These are phyloP conservation scores for Branchellion lobata DNA, from an alignment of 2,888 invertebrate genomes.

Conservation along the genomic window DNA sequence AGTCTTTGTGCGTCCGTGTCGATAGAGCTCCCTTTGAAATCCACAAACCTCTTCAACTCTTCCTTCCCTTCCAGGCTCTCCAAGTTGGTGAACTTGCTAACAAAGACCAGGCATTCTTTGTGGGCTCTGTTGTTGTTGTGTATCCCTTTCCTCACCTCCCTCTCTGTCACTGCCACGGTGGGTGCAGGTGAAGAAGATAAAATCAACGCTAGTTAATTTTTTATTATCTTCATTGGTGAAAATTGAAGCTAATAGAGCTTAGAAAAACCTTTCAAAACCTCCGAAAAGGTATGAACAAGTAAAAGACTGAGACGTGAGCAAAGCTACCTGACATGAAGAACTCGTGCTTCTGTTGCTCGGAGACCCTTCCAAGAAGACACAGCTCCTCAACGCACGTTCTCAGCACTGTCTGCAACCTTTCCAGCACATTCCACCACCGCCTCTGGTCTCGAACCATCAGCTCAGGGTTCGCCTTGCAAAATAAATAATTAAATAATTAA, in stretches of 20 bases:
- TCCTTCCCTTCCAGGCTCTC: conserved; percentile 73
- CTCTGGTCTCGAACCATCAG: conserved; percentile 84
- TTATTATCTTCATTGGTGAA: too few species aligned
- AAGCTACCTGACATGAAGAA: conserved; percentile 99
- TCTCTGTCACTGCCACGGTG: conserved; percentile 84
- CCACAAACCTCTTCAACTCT: conserved; percentile 84
- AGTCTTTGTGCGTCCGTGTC: conserved; percentile 90
- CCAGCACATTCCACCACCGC: conserved; percentile 94
- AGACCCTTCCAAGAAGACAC: conserved; percentile 79
- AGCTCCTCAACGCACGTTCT: conserved; percentile 86
- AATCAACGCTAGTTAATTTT: too few species aligned
- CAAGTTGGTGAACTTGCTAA: conserved; percentile 91
- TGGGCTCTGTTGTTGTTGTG: conserved; percentile 88
- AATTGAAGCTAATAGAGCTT: too few species aligned
- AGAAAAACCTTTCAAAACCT: too few species aligned
- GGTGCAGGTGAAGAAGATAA: too few species aligned
- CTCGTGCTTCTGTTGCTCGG: conserved; percentile 90
- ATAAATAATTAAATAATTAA: not conserved
- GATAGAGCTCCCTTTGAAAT: conserved; percentile 72
- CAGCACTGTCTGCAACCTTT: conserved; percentile 89
- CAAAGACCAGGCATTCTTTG: conserved; percentile 86
- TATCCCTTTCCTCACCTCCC: conserved; percentile 93
- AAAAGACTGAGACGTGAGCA: too few species aligned
- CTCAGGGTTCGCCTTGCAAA: conserved; percentile 55
- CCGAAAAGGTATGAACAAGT: too few species aligned